A percentile compares a stretch with the other conserved stretches of the same genome.
Conservation (phyloP, 2,888 invertebrate species). For the Tryphoninae sp. region DNA sequence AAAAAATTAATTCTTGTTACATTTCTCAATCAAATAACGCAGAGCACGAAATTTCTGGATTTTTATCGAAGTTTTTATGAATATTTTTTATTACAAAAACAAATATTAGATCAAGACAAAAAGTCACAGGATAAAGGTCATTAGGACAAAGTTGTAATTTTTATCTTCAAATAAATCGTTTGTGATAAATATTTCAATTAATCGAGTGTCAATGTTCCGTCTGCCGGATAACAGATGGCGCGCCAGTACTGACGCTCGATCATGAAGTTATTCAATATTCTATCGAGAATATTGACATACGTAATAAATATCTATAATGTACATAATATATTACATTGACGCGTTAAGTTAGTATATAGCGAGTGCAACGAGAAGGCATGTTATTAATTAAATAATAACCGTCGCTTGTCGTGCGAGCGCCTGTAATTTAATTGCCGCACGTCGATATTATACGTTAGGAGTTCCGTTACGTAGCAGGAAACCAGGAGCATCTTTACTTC, state of each 20-base stretch:
- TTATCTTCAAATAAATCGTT: slow-evolving; percentile 16
- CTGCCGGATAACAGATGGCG: neutral
- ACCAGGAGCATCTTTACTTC: slow-evolving; percentile 30
- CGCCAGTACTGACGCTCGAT: neutral
- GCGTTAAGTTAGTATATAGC: neutral
- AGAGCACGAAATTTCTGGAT: no score
- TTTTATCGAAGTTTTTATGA: no score
- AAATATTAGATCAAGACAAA: no score
- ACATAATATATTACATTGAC: neutral
- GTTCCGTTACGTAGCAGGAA: slow-evolving; percentile 48
- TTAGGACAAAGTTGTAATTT: neutral
- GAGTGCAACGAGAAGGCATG: slow-evolving; percentile 43
- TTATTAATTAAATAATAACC: slow-evolving; percentile 59
- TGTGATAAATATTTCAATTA: slow-evolving; percentile 41
- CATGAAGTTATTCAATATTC: slow-evolving; percentile 18
- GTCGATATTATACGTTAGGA: slow-evolving; percentile 11
- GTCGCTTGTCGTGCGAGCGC: slow-evolving; percentile 52
- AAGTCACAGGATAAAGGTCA: no score
- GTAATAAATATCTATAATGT: neutral
- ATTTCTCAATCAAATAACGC: no score
- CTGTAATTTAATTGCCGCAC: slow-evolving; percentile 62
- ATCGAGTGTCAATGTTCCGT: slow-evolving; percentile 23
- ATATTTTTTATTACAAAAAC: no score
- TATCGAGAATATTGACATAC: slow-evolving; percentile 14
- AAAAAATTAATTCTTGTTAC: neutral